Base-by-base conservation (phyloP, 2,888 invertebrate genomes). In the Standfussiana lucernea region DNA sequence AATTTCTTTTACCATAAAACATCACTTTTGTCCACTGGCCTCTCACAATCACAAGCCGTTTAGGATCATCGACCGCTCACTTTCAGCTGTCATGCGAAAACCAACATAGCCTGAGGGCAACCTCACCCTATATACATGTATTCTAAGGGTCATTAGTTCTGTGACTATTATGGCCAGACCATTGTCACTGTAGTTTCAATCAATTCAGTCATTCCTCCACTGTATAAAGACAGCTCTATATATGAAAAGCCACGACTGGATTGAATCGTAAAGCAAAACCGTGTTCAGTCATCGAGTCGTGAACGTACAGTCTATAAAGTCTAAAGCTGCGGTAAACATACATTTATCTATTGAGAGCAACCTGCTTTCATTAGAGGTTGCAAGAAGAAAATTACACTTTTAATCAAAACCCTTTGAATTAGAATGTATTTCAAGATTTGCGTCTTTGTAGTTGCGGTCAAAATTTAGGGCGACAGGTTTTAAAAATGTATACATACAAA, bases 221-320 rank as follows among this genome's bases (percentile, higher is more conserved):
- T 50, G 24, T 37, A 10, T 37, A 66, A 15, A 62, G 10, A 35
- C 53, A 5, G 53, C 6, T 61, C 28, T 64, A n/a, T 62, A 68
- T 40, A 72, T 65, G 7, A 53, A 79, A 68, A 79, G 45, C 32
- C 62, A 53, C 50, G 32, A 45, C 28, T 67, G n/a, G 40, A 42
- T 24, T 40, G n/a, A 56, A 32, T 79, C 35, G 18, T 42, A 79
- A 68, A 82, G 75, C 76, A 56, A 68, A 65, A 50, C 21, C 67
- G 28, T 68, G 81, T 47, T 66, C 45, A 64, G 67, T 68, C 64
- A 79, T 42, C 56, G 35, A 81, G 21, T 47, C 40, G 45, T 75
- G 62, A 67, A 53, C 18, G 28, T 62, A 62, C 61, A 35, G 67
- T 75, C 47, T 56, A 61, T 45, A 8, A 45, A 53, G 53, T 75